Evolutionary conservation across 2,113 vertebrate genomes (phyloP).

Genomic region (Nycticryphes semicollaris): DNA sequence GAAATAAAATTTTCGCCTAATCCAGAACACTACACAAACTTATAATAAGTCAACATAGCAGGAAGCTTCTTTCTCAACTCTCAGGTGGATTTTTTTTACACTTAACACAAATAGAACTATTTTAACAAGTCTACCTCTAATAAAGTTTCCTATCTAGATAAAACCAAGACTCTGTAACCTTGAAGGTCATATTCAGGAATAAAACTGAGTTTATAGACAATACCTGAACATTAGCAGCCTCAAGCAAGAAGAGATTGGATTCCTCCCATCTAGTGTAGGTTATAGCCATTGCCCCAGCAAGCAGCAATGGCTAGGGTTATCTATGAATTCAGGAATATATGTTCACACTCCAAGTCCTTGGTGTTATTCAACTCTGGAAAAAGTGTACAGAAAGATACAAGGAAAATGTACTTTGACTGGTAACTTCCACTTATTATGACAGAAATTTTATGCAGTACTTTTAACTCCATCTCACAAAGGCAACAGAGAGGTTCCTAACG

Average conservation of each 20-base stretch:
- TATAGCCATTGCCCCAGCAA: neutral
- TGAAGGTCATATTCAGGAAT: neutral
- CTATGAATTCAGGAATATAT: neutral
- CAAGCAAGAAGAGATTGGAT: neutral
- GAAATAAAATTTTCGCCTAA: neutral
- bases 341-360: neutral
- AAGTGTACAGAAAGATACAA: neutral
- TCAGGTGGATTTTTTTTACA: neutral
- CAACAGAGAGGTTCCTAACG: neutral
- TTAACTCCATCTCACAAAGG: neutral
- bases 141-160: neutral
- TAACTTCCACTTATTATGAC: neutral
- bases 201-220: neutral
- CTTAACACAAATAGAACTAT: neutral
- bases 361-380: neutral
- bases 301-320: neutral
- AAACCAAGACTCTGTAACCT: neutral
- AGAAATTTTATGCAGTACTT: neutral
- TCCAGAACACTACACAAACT: neutral
- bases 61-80: neutral
- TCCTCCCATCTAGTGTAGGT: neutral
- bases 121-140: neutral
- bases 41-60: accelerated
- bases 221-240: neutral
- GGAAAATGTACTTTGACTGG: neutral